A percentile compares a stretch with the other conserved stretches of the same genome.
Conservation (phyloP, 2,113 vertebrate species). For the Leptocoma aspasia region DNA sequence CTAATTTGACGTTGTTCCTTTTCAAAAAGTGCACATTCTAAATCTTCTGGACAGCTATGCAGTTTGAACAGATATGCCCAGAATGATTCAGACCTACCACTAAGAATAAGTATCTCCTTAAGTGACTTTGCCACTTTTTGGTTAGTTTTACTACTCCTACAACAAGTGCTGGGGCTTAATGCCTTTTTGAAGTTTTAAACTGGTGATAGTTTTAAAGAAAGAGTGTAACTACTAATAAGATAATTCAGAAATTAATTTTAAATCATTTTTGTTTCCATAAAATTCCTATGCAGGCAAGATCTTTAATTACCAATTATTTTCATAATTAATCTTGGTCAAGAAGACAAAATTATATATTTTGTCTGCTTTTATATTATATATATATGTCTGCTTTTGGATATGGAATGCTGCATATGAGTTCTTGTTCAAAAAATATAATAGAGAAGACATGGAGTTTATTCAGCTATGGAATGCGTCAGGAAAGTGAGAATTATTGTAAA, state of each 20-base stretch:
- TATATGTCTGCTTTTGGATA: neutral
- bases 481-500: neutral
- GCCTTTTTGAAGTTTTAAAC: neutral
- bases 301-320: neutral
- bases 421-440: neutral
- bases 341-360: neutral
- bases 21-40: neutral
- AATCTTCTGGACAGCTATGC: slow-evolving; percentile 25
- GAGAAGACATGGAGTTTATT: neutral
- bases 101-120: neutral
- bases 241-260: neutral
- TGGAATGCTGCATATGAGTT: neutral
- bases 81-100: slow-evolving; percentile 12
- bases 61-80: slow-evolving; percentile 3
- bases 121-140: neutral
- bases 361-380: no score
- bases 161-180: neutral
- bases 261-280: neutral
- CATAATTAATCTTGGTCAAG: neutral
- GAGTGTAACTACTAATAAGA: neutral
- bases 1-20: slow-evolving; percentile 36
- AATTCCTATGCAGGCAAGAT: neutral
- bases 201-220: neutral
- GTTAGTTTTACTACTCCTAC: neutral
- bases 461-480: neutral